Percentiles rank a stretch among this genome's conserved stretches.
Conservation (phyloP, 1,140 invertebrate genomes). For the Scaptomyza pallida region DNA sequence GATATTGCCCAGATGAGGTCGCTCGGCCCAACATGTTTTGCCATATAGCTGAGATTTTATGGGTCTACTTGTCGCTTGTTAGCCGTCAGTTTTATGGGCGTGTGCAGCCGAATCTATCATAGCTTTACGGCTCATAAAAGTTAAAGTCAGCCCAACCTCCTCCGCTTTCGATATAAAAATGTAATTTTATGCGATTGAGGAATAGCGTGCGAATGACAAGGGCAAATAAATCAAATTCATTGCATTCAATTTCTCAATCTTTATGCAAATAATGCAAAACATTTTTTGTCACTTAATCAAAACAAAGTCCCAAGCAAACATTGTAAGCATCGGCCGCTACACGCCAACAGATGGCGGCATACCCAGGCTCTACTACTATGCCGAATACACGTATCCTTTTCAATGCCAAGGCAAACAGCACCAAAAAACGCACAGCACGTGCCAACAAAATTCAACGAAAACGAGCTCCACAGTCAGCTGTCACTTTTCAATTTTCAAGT, state of each 20-base stretch:
- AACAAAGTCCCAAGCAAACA: slow-evolving; percentile 75
- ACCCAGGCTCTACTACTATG: slow-evolving; percentile 33
- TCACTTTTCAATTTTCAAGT: slow-evolving; percentile 43
- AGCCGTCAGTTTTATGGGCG: slow-evolving; percentile 58
- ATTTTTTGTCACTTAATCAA: slow-evolving; percentile 75
- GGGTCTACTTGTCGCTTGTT: slow-evolving; percentile 39
- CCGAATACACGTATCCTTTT: slow-evolving; percentile 27
- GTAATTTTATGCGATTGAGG: slow-evolving; percentile 38
- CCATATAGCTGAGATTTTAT: slow-evolving; percentile 59
- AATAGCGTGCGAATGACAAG: slow-evolving; percentile 23
- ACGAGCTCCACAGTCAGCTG: slow-evolving; percentile 18
- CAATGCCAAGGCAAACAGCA: slow-evolving; percentile 31
- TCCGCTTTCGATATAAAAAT: slow-evolving; percentile 51
- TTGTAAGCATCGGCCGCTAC: slow-evolving; percentile 4
- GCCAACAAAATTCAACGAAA: slow-evolving; percentile 8
- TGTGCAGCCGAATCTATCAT: slow-evolving; percentile 67
- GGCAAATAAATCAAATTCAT: slow-evolving; percentile 60
- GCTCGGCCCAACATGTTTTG: too few relatives aligned
- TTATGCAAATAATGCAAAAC: slow-evolving; percentile 73
- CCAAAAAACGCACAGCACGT: slow-evolving; percentile 20
- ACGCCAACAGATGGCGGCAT: slow-evolving; percentile 20
- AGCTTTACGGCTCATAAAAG: slow-evolving; percentile 70
- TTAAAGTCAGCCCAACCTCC: slow-evolving; percentile 21
- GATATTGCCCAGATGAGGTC: too few relatives aligned
- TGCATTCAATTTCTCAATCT: slow-evolving; percentile 66